phyloP scores from a whole-genome alignment of 2,888 invertebrate species.

The Brenthis hecate region DNA sequence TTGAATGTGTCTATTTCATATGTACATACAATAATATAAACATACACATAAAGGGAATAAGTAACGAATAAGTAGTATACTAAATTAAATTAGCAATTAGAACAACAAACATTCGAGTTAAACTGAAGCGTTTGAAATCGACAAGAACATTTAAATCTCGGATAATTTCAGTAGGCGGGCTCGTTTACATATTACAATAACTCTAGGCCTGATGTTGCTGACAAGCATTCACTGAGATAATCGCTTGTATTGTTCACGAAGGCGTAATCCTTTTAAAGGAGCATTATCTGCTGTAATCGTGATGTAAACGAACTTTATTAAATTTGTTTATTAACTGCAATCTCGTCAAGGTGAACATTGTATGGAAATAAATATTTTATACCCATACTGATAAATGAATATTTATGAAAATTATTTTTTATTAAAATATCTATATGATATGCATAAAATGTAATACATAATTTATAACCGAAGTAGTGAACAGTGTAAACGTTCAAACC shows the following conservation, averaged over 20 bases:
- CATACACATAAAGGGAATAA: too few relatives aligned
- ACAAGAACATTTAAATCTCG: slow-evolving; percentile 55
- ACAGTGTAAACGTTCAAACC: too few relatives aligned
- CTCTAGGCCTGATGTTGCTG: slow-evolving; percentile 59
- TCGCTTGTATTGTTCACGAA: slow-evolving; percentile 68
- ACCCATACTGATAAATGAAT: background rate
- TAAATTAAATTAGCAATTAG: slow-evolving; percentile 39
- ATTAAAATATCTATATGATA: too few relatives aligned
- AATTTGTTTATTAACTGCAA: slow-evolving; percentile 54
- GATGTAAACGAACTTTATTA: slow-evolving; percentile 66
- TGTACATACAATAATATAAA: too few relatives aligned
- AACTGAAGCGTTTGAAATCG: slow-evolving; percentile 52
- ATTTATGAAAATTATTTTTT: background rate
- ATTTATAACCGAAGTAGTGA: background rate
- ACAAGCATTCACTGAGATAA: slow-evolving; percentile 71
- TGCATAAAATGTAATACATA: too few relatives aligned
- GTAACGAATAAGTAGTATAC: slow-evolving; percentile 1
- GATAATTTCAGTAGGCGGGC: slow-evolving; percentile 51
- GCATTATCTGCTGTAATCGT: slow-evolving; percentile 62
- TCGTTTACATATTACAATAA: slow-evolving; percentile 71
- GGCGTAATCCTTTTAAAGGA: slow-evolving; percentile 69
- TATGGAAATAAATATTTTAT: background rate
- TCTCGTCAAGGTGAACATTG: slow-evolving; percentile 3
- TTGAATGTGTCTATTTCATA: too few relatives aligned
- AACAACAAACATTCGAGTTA: slow-evolving; percentile 36